Evolutionary conservation across 2,888 invertebrate genomes (phyloP).

Genomic region (Augiades crinisus): DNA sequence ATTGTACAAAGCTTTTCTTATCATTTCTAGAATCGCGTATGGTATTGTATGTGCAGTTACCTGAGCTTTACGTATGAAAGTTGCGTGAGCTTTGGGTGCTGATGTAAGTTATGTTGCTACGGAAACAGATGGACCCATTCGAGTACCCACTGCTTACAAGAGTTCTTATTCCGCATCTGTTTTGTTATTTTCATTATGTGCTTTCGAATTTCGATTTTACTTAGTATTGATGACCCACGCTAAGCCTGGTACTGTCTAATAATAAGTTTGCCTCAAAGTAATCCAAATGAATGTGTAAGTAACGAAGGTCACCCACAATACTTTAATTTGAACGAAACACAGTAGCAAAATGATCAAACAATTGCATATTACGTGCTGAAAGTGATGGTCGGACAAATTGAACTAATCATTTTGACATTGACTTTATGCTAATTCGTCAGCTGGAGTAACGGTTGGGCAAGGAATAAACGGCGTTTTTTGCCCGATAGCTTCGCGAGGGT

Average conservation of each 20-base stretch:
- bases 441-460: conserved; percentile 24
- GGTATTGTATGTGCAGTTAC: conserved; percentile 6
- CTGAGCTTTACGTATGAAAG: conserved; percentile 7
- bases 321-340: conserved; percentile 12
- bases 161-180: not conserved
- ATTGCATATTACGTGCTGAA: conserved; percentile 13
- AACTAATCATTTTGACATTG: conserved; percentile 25
- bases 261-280: conserved; percentile 3
- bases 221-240: not conserved
- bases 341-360: conserved; percentile 22
- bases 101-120: conserved; percentile 4
- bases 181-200: conserved; percentile 1
- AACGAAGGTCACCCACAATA: conserved; percentile 9
- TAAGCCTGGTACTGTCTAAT: not conserved
- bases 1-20: conserved; percentile 20
- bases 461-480: conserved; percentile 15
- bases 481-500: conserved; percentile 6
- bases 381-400: conserved; percentile 23
- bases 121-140: conserved; percentile 17
- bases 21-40: conserved; percentile 5
- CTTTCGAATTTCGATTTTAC: not conserved
- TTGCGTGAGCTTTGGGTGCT: conserved; percentile 3
- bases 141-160: conserved; percentile 4
- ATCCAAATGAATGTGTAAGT: conserved; percentile 11
- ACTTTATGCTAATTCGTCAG: conserved; percentile 24